Conservation (phyloP, 2,797 vertebrate genomes). For the Acanthis flammea region DNA sequence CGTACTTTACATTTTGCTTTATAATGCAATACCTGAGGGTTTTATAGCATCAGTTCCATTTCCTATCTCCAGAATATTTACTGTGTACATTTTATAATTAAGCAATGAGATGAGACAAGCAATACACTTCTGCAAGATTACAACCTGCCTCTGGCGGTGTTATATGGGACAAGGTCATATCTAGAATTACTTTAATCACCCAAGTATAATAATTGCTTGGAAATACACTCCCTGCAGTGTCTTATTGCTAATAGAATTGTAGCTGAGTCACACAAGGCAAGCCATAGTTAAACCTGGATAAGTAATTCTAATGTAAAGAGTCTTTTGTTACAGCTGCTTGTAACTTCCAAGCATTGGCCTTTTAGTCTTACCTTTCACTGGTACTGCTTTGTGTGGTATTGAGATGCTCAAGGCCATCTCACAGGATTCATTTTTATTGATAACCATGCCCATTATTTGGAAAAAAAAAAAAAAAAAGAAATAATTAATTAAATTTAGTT, state of each 20-base stretch:
- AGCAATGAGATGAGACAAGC: constrained; percentile 17
- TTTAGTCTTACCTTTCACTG: not conserved
- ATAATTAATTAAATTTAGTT: not conserved
- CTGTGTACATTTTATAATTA: constrained; percentile 43
- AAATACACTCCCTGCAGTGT: constrained; percentile 47
- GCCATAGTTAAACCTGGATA: not conserved
- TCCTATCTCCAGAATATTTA: constrained; percentile 30
- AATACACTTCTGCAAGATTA: constrained; percentile 17
- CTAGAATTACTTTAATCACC: constrained; percentile 57
- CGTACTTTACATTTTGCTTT: not conserved
- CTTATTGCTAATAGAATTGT: constrained; percentile 49
- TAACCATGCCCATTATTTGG: not conserved
- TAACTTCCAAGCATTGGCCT: not conserved
- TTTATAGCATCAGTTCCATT: not conserved
- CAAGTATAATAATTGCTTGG: constrained; percentile 53
- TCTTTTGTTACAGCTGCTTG: not conserved
- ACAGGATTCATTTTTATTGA: not conserved
- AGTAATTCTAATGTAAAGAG: not conserved
- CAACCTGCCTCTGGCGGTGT: not conserved
- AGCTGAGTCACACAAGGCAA: constrained; percentile 12
- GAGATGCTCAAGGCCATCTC: not conserved
- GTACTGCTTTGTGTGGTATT: not conserved
- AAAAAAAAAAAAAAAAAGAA: not conserved
- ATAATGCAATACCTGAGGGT: not conserved
- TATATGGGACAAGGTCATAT: constrained; percentile 47